Evolutionary conservation across 1,140 invertebrate species (phyloP).

Genomic region (Tetramorium alpestre): DNA sequence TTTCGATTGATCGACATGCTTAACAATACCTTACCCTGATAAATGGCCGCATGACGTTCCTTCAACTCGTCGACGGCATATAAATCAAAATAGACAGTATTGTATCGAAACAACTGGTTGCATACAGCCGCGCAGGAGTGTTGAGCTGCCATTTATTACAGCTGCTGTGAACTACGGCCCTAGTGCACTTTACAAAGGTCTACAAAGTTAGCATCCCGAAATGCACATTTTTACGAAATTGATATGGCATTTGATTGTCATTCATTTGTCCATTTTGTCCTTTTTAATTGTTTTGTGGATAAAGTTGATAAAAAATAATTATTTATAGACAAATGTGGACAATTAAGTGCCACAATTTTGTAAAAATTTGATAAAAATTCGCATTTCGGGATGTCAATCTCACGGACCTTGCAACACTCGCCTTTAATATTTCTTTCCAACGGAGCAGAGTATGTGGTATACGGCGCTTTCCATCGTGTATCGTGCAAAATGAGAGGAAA

Average conservation of each 20-base stretch:
- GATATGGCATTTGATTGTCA: no score
- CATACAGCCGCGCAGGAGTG: background rate
- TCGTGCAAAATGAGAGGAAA: slow-evolving; percentile 19
- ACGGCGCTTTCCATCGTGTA: background rate
- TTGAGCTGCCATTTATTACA: background rate
- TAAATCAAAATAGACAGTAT: slow-evolving; percentile 39
- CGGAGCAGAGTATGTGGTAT: background rate
- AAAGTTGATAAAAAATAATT: no score
- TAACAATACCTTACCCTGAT: slow-evolving; percentile 21
- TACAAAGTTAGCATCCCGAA: background rate
- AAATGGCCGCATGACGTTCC: slow-evolving; percentile 24
- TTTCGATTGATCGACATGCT: slow-evolving; percentile 1
- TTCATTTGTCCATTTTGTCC: no score
- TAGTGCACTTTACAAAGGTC: no score
- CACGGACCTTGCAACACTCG: background rate
- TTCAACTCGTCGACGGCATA: background rate
- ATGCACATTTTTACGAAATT: no score
- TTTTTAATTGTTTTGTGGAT: no score
- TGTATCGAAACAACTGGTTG: background rate
- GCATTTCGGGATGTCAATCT: no score
- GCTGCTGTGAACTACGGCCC: background rate
- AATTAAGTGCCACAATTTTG: no score
- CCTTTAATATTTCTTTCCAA: slow-evolving; percentile 33
- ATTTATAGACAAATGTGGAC: no score
- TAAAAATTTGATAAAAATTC: no score